Evolutionary conservation across 2,888 invertebrate species (phyloP), one percentile per base, ranked within the genome.

Genomic region (Philopedon plagiatum): DNA sequence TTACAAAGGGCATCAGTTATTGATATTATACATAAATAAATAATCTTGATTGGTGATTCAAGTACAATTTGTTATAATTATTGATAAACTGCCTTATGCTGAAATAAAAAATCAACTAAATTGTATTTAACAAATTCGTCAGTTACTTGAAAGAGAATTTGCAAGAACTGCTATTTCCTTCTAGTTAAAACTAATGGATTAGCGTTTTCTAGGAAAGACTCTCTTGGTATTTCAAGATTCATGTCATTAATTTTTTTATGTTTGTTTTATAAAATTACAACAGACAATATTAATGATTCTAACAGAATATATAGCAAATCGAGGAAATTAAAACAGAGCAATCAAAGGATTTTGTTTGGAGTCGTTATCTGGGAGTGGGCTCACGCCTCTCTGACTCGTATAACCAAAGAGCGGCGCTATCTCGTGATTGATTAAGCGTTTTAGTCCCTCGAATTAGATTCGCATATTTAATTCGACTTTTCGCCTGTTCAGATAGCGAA

Each of bases 361-460:
- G 29, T 44, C 34, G 74, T 74, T 74, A 74, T 74, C 74, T 49
- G 67, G 41, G 9, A 46, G 56, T 51, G 18, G 34, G 44, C 71
- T 74, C 68, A 72, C 71, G 74, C 67, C 71, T 65, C 60, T 60
- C 29, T 62, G 68, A 64, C 62, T 57, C 49, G 39, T 64, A 49
- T 57, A 62, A 51, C 41, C 69, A 51, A 61, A 64, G 39, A 76
- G 75, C 37, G 32, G 51, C 49, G 70, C 67, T 71, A 71, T 79
- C 79, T 80, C 78, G 82, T 84, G 85, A 85, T 85, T 85, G 85
- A 85, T 85, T 84, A 84, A 84, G 82, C 82, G 80, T 82, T 83
- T 82, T 82, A 83, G 82, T 81, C 83, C 82, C 81, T 79, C 78
- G 82, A 83, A 84, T 84, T 83, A 83, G 82, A 84, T 83, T 84